phyloP scores from a whole-genome alignment of 2,797 vertebrate genomes.

The Etheostoma nigrum region DNA sequence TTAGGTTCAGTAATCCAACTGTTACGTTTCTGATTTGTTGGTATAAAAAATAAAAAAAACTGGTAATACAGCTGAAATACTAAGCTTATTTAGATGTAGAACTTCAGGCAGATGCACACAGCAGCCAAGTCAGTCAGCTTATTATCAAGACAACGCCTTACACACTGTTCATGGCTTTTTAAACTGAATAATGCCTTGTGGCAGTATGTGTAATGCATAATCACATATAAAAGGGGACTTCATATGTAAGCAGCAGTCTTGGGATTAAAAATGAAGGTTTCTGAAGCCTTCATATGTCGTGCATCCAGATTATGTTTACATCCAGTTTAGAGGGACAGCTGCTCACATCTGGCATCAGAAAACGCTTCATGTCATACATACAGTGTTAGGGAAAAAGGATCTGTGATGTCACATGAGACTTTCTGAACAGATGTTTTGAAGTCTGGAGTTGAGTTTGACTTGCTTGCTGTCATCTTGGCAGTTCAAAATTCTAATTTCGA shows the following conservation, averaged over 20 bases:
- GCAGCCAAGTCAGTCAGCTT: not conserved
- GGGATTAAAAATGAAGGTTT: conserved; percentile 9
- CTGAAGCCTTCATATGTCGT: not conserved
- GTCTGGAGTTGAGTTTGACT: conserved; percentile 11
- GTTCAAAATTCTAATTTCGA: conserved; percentile 10
- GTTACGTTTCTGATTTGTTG: conserved; percentile 17
- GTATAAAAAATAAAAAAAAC: conserved; percentile 8
- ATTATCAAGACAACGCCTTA: not conserved
- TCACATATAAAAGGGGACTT: not conserved
- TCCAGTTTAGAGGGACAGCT: conserved; percentile 27
- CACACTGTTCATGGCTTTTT: not conserved
- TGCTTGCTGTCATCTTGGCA: conserved; percentile 21
- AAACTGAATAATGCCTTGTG: not conserved
- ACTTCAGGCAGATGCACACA: not conserved
- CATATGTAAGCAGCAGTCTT: not conserved
- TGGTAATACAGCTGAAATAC: not conserved
- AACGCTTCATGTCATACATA: conserved; percentile 1
- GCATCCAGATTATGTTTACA: conserved; percentile 23
- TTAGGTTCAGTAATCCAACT: conserved; percentile 15
- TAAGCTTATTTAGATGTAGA: not conserved
- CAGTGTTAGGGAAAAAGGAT: not conserved
- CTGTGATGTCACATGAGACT: conserved; percentile 14
- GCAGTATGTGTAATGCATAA: not conserved
- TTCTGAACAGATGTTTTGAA: conserved; percentile 36
- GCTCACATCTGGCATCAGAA: conserved; percentile 28